A percentile compares a stretch with the other conserved stretches of the same genome.
These are phyloP conservation scores for Resseliella maxima DNA, from an alignment of 2,888 invertebrate species.

Conservation along the genomic window DNA sequence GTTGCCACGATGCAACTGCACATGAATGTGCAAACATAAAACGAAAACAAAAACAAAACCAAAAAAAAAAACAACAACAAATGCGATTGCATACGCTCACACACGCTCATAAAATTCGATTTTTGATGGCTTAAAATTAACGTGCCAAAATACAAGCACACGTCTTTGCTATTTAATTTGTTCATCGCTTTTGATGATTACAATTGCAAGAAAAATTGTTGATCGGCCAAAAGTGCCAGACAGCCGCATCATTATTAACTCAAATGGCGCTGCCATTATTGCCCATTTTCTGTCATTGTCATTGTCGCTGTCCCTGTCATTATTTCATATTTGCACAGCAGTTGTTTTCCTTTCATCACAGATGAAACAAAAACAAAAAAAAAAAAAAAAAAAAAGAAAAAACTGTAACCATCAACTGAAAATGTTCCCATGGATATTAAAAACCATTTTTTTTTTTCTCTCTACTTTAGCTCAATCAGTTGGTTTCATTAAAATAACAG, in stretches of 20 bases:
- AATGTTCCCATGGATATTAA: constrained; percentile 29
- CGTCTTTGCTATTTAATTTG: neutral
- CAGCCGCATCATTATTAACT: no score
- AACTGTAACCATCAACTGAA: neutral
- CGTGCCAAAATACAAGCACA: neutral
- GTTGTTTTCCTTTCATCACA: neutral
- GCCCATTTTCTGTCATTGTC: no score
- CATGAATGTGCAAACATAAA: neutral
- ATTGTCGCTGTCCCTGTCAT: no score
- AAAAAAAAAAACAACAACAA: neutral
- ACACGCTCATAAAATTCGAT: neutral
- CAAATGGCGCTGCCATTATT: no score
- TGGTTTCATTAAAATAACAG: constrained; percentile 17
- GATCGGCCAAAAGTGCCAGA: neutral
- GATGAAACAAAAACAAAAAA: no score
- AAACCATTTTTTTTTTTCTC: neutral
- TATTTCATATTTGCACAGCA: no score
- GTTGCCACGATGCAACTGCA: no score
- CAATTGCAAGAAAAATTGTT: neutral
- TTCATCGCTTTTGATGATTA: neutral
- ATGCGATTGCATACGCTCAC: neutral
- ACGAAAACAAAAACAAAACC: no score
- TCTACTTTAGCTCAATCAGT: neutral
- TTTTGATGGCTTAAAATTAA: neutral
- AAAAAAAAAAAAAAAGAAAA: no score